Evolutionary conservation across 1,140 invertebrate species (phyloP).

Genomic region (Drosophila miranda): DNA sequence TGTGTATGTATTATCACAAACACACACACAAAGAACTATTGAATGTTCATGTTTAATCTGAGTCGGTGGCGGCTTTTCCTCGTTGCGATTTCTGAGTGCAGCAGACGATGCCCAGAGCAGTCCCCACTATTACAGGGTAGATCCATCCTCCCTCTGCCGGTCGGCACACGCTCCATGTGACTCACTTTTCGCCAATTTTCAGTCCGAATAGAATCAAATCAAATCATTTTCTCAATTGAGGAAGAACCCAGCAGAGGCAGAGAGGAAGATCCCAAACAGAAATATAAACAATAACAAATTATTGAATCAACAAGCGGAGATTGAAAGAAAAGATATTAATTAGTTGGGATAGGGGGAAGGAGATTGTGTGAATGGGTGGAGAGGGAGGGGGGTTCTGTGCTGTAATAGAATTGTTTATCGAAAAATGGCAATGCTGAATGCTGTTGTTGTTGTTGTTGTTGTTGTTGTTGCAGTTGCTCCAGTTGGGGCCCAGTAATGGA

Average conservation of each 20-base stretch:
- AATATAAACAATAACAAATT: conserved; percentile 44
- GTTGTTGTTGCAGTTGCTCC: conserved; percentile 17
- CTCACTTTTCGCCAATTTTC: conserved; percentile 18
- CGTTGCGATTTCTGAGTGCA: conserved; percentile 1
- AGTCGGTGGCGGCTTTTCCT: conserved; percentile 7
- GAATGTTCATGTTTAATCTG: conserved; percentile 29
- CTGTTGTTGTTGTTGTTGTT: conserved; percentile 36
- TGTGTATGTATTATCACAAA: background rate
- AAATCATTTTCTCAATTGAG: conserved; percentile 41
- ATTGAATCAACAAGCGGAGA: conserved; percentile 39
- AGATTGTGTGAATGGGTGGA: background rate
- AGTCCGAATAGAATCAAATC: conserved; percentile 20
- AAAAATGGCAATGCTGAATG: conserved; percentile 42
- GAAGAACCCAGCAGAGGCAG: conserved; percentile 11
- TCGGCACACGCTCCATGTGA: conserved; percentile 8
- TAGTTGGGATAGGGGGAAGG: conserved; percentile 6
- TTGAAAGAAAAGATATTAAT: conserved; percentile 47
- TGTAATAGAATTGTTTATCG: conserved; percentile 23
- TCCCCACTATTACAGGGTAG: background rate
- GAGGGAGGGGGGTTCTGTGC: background rate
- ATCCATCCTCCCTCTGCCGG: background rate
- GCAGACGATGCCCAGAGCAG: background rate
- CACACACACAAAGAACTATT: conserved; percentile 22
- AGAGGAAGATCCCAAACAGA: conserved; percentile 18
- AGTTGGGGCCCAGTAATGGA: conserved; percentile 37